phyloP scores from a whole-genome alignment of 1,140 invertebrate species.

The Drepana arcuata region DNA sequence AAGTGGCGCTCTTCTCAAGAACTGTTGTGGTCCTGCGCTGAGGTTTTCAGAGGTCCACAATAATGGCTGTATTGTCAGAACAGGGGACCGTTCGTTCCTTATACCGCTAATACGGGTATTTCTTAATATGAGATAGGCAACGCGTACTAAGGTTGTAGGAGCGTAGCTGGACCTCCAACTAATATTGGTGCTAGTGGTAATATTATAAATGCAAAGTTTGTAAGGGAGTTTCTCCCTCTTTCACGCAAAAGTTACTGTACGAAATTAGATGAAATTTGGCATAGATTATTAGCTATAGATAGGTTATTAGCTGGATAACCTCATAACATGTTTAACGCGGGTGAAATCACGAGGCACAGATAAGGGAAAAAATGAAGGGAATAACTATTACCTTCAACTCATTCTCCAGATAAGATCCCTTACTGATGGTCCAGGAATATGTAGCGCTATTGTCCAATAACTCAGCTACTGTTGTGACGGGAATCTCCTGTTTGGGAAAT shows the following conservation, averaged over 20 bases:
- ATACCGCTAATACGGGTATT: too few species aligned
- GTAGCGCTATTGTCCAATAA: constrained; percentile 75
- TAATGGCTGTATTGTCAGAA: too few species aligned
- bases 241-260: not conserved
- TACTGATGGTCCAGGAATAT: constrained; percentile 83
- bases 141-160: too few species aligned
- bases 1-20: too few species aligned
- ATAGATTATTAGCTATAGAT: not conserved
- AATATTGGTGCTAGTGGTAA: too few species aligned
- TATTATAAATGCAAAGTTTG: not conserved
- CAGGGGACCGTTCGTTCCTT: too few species aligned
- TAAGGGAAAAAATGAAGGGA: not conserved
- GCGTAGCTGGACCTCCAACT: too few species aligned
- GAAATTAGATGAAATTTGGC: not conserved
- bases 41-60: too few species aligned
- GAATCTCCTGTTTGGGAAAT: constrained; percentile 87
- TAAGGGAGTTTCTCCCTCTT: not conserved
- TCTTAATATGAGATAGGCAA: too few species aligned
- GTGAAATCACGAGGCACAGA: too few species aligned
- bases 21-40: too few species aligned
- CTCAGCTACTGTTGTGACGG: constrained; percentile 82
- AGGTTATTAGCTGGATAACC: not conserved
- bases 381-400: constrained; percentile 67
- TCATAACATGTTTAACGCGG: not conserved
- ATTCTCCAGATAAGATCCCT: constrained; percentile 81